Evolutionary conservation across 2,113 vertebrate species (phyloP).

Genomic region (Chionodraco myersi): DNA sequence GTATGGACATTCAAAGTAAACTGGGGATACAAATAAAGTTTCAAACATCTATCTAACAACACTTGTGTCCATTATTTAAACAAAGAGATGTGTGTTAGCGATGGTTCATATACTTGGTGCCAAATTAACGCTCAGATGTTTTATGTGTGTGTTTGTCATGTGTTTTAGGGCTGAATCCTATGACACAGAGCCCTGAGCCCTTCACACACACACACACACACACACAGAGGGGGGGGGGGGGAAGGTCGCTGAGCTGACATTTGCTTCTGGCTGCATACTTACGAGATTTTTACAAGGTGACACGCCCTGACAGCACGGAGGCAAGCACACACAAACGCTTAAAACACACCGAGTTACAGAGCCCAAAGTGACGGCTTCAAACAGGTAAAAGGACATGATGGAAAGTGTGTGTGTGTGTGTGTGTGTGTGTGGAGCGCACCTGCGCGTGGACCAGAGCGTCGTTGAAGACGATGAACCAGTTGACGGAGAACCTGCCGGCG

Average conservation of each 20-base stretch:
- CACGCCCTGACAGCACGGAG: constrained; percentile 86
- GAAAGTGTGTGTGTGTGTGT: not conserved
- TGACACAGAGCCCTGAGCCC: constrained; percentile 45
- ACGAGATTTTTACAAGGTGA: constrained; percentile 83
- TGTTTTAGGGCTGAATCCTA: constrained; percentile 14
- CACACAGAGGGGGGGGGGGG: not conserved
- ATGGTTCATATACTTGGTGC: not conserved
- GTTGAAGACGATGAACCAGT: constrained; percentile 99
- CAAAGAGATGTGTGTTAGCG: too few relatives aligned
- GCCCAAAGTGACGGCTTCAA: constrained; percentile 19
- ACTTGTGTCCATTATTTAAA: too few relatives aligned
- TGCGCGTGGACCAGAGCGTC: constrained; percentile 96
- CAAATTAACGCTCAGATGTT: not conserved
- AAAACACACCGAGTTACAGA: constrained; percentile 56
- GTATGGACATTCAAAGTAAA: too few relatives aligned
- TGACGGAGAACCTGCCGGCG: constrained; percentile 95
- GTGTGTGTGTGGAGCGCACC: constrained; percentile 81
- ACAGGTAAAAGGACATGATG: not conserved
- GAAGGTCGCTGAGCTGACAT: constrained; percentile 25
- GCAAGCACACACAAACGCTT: constrained; percentile 79
- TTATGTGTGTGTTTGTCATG: not conserved
- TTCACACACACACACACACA: not conserved
- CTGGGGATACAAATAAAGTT: too few relatives aligned
- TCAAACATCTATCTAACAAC: too few relatives aligned
- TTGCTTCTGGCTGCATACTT: constrained; percentile 76